Evolutionary conservation across 2,888 invertebrate species (phyloP).

Genomic region (Lycocerus yunnanus): DNA sequence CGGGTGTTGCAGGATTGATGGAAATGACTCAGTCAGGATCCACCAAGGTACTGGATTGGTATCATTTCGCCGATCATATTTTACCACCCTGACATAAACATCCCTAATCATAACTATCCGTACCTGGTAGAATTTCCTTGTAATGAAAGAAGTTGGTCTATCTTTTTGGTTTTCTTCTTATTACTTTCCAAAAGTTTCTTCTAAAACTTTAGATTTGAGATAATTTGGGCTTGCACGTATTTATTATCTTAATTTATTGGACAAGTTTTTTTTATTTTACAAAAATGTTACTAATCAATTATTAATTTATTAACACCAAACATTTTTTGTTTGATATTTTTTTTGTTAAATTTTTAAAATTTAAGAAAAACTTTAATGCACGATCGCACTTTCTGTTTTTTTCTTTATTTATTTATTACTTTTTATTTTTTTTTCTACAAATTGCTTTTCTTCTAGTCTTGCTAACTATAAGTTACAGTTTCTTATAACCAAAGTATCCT

Average conservation of each 20-base stretch:
- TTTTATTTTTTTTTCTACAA: conserved; percentile 11
- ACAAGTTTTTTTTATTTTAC: not conserved
- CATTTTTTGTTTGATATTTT: not conserved
- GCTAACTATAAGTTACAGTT: conserved; percentile 24
- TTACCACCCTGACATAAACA: conserved; percentile 39
- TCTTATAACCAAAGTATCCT: conserved; percentile 24
- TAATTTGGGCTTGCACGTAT: not conserved
- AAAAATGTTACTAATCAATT: not conserved
- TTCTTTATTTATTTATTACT: conserved; percentile 29
- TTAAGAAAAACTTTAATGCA: not conserved
- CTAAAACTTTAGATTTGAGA: not conserved
- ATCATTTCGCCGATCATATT: conserved; percentile 50
- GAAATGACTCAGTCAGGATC: conserved; percentile 58
- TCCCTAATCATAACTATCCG: conserved; percentile 13
- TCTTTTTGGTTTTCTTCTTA: not conserved
- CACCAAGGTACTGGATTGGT: conserved; percentile 55
- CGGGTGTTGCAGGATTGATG: conserved; percentile 68
- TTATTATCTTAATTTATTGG: not conserved
- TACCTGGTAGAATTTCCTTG: conserved; percentile 18
- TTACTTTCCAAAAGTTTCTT: not conserved
- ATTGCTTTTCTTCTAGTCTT: conserved; percentile 25
- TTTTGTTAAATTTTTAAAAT: conserved; percentile 7
- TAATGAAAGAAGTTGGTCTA: not conserved
- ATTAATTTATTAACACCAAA: not conserved
- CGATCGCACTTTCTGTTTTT: not conserved